Evolutionary conservation across 2,797 vertebrate genomes (phyloP), one percentile per base, ranked within the genome.

Genomic region (Columba guinea): DNA sequence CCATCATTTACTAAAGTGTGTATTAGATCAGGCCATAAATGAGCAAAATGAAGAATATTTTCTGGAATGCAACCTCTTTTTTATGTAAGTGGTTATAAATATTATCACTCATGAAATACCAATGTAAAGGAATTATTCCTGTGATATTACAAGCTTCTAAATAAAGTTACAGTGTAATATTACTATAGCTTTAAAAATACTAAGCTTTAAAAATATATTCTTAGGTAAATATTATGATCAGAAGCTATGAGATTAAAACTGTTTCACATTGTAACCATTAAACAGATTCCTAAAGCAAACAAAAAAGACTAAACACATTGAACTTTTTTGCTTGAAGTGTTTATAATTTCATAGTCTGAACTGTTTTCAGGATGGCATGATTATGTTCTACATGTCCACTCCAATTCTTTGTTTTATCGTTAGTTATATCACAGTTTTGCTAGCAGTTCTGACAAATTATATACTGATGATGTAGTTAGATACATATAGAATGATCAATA

Each of bases 361-460:
- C 24, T 62, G 7, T 3, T 85, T 94, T 51, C 51, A 67, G 14
- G 5, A 67, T 39, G 22, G 5, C 7, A 30, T 4, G 9, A 64
- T 62, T 65, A 6, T 60, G 13, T 44, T 53, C 24, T 71, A 59
- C 65, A 51, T 0, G 0, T 13, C 4, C 3, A 1, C 49, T 78
- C 20, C 46, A 70, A 84, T 78, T 52, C 6, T 73, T 82, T 65
- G 7, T 13, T 75, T 83, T 84, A 44, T 59, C 28, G 68, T 74
- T 62, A 70, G 46, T 80, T 89, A 18, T 52, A 52, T 52, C 7
- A 4, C 13, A 41, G 0, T 5, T 76, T 76, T 56, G 4, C 4
- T 53, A 46, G 5, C 4, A 56, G 32, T 56, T 68, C 63, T 76
- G 17, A 55, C 32, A 71, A 75, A 63, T 60, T 68, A 15, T 26